Base-by-base conservation (phyloP, 2,113 vertebrate genomes). In the Nettapus auritus region DNA sequence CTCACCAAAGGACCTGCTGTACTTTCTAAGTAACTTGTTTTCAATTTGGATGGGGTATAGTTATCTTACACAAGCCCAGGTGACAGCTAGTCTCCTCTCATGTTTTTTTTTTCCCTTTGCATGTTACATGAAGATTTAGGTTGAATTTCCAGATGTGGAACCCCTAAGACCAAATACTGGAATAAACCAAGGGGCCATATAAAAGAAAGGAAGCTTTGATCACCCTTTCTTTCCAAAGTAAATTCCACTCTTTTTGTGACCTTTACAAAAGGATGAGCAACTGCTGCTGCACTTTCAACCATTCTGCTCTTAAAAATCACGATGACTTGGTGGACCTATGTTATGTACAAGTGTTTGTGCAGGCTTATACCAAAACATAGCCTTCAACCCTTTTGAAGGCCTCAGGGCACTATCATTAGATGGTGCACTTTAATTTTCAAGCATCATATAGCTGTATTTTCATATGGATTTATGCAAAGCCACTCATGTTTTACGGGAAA, bases 381-480 rank as follows among this genome's bases (percentile, higher is more conserved):
- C 31, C n/a, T 59, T 79, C 12, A 4, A 20, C 20, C 22, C 42
- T 95, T 78, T 90, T 56, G 55, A 89, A 68, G 55, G 48, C 67
- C 68, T 59, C 12, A 62, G 25, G 63, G 75, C 29, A 68, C 71
- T 81, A 71, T 52, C 60, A 86, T 81, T 78, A 95, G 31, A 40
- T 18, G 46, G 34, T 28, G 34, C 10, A 34, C 48, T 94, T 90
- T 52, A 63, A 95, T 90, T 96, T 92, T 38, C 83, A 94, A 93
- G 68, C 36, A 71, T 50, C 50, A 77, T 5, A 53, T 1, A 86
- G 48, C 63, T 70, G 42, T 21, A 82, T 86, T 94, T 96, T 90
- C 85, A 78, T 60, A 66, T 9, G 13, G 66, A 90, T 78, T 88
- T 64, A 95, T 64, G 60, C 56, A 93, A 91, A 95, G 48, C 34